phyloP scores from a whole-genome alignment of 2,113 vertebrate genomes.

The Raja brachyura region DNA sequence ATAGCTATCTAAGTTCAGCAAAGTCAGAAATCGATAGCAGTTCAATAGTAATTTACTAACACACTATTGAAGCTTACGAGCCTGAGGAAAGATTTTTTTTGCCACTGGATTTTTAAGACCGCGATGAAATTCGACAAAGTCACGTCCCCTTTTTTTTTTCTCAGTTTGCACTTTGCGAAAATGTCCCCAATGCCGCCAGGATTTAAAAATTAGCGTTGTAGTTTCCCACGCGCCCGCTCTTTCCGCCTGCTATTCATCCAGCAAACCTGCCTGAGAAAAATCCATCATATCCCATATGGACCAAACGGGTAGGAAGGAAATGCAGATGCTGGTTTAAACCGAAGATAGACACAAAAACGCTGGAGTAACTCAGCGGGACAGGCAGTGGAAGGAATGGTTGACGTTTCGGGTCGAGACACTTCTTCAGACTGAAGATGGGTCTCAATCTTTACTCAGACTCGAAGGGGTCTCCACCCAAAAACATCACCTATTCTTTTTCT shows the following conservation, averaged over 20 bases:
- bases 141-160: background rate
- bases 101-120: background rate
- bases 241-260: background rate
- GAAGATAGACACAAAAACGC: no score
- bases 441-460: no score
- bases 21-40: constrained; percentile 26
- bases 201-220: background rate
- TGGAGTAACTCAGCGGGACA: no score
- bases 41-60: constrained; percentile 37
- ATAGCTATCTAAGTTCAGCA: constrained; percentile 27
- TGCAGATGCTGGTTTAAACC: no score
- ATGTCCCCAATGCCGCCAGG: background rate
- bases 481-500: no score
- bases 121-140: background rate
- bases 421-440: no score
- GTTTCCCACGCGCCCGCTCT: background rate
- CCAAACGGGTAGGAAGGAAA: no score
- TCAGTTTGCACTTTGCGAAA: background rate
- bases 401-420: no score
- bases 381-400: no score
- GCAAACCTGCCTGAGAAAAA: background rate
- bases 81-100: background rate
- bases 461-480: no score
- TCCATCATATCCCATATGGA: background rate
- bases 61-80: background rate